Evolutionary conservation across 2,113 vertebrate species (phyloP), one percentile per base, ranked within the genome.

Genomic region (Micronisus gabar): DNA sequence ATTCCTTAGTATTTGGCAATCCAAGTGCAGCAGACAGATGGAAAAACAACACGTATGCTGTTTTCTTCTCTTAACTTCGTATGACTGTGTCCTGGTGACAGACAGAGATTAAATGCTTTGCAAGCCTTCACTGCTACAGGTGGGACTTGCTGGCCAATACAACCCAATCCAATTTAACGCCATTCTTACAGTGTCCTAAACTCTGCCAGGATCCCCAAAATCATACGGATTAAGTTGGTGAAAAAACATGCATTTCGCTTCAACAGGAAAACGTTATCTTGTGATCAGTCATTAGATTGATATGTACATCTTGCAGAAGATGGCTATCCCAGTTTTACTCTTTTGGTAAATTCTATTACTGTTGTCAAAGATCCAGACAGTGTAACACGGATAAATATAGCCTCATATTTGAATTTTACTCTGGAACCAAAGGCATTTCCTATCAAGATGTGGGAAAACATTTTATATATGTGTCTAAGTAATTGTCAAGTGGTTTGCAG

Each of bases 191-290:
- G 18, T 8, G 5, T 48, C 76, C 43, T 63, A 43, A 79, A 78
- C 19, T 34, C 30, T 48, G 56, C 36, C 36, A 21, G 6, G 23
- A 78, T 48, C 50, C 68, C 56, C 16, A n/a, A 63, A 83, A 11
- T 58, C 40, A 53, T 20, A 45, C 4, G 58, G 53, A 83, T 86
- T 70, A 38, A 76, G 23, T 5, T 73, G 40, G n/a, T 72, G 23
- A 55, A 70, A 78, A 94, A 12, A 0, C 32, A 74, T 2, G 1
- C 0, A 0, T 43, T 89, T 67, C 1, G 1, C 48, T 93, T 86
- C 48, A 80, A 41, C 5, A 36, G 21, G 59, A 76, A 72, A 85
- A 73, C 6, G 10, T 15, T 67, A 6, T 27, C 32, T 73, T 86
- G 43, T 63, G 16, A 45, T 88, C 61, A 72, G 15, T 45, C 75